Conservation (phyloP, 2,797 vertebrate genomes). For the Chromobotia macracanthus region DNA sequence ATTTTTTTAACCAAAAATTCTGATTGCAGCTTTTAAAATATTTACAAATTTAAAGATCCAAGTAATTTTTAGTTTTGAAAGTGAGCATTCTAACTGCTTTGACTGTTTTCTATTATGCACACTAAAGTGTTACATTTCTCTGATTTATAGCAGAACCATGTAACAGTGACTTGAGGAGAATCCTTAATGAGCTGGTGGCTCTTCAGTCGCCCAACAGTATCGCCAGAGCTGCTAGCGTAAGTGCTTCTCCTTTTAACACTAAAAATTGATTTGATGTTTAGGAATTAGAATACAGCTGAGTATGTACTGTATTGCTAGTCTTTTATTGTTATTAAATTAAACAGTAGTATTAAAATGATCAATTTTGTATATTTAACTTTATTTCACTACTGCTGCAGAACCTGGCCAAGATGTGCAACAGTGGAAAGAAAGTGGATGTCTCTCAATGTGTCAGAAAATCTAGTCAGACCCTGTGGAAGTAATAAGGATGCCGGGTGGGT, state of each 20-base stretch:
- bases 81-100: too few species aligned
- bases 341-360: neutral
- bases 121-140: neutral
- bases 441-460: conserved; percentile 84
- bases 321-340: neutral
- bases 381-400: conserved; percentile 78
- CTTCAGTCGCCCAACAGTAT: conserved; percentile 96
- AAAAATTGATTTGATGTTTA: neutral
- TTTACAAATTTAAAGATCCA: neutral
- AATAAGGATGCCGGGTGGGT: conserved; percentile 21
- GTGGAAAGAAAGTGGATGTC: conserved; percentile 84
- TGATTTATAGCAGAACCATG: conserved; percentile 60
- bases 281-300: neutral
- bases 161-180: conserved; percentile 83
- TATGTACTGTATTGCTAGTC: neutral
- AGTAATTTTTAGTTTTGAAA: neutral
- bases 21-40: neutral
- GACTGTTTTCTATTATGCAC: too few species aligned
- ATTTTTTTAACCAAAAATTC: neutral
- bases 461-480: conserved; percentile 61
- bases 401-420: conserved; percentile 91
- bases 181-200: conserved; percentile 89
- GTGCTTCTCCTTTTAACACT: conserved; percentile 48
- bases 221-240: conserved; percentile 89
- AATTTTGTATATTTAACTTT: neutral